These are phyloP conservation scores for Caenorhabditis doughertyi DNA, from an alignment of 2,888 invertebrate genomes.

Conservation along the genomic window DNA sequence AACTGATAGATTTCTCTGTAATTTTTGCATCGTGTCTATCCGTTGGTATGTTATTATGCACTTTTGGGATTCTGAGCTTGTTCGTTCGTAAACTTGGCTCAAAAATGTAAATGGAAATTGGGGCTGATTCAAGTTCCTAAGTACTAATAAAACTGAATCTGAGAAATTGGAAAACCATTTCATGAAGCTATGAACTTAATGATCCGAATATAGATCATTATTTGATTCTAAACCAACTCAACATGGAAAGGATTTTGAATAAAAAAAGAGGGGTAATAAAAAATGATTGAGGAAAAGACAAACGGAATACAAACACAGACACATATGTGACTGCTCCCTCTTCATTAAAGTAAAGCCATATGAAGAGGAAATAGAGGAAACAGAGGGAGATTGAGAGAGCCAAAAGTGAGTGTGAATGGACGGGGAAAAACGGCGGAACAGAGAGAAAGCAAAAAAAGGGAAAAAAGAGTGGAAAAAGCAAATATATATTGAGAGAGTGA, in stretches of 20 bases:
- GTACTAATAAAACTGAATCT: too few species aligned
- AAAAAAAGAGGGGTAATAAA: constrained; percentile 2
- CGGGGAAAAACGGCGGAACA: constrained; percentile 32
- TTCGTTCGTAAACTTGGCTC: too few species aligned
- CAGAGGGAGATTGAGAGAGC: constrained; percentile 1
- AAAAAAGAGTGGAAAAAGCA: constrained; percentile 29
- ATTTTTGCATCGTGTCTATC: too few species aligned
- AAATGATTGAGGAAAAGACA: constrained; percentile 13
- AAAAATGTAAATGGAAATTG: too few species aligned
- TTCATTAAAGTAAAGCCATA: constrained; percentile 23
- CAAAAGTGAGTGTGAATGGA: constrained; percentile 38
- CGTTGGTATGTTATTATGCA: too few species aligned
- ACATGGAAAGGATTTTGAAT: background rate
- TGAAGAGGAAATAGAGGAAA: constrained; percentile 1
- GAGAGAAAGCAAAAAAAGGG: constrained; percentile 29
- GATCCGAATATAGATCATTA: too few species aligned
- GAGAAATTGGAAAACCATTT: too few species aligned
- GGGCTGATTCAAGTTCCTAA: too few species aligned
- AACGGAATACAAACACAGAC: constrained; percentile 1
- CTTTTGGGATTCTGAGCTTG: too few species aligned
- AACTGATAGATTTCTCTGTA: too few species aligned
- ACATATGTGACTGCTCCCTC: background rate
- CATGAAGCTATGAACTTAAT: too few species aligned
- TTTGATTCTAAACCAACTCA: too few species aligned
- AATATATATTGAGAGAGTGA: constrained; percentile 20